phyloP scores from a whole-genome alignment of 1,140 invertebrate genomes.

The Drosophila equinoxialis region DNA sequence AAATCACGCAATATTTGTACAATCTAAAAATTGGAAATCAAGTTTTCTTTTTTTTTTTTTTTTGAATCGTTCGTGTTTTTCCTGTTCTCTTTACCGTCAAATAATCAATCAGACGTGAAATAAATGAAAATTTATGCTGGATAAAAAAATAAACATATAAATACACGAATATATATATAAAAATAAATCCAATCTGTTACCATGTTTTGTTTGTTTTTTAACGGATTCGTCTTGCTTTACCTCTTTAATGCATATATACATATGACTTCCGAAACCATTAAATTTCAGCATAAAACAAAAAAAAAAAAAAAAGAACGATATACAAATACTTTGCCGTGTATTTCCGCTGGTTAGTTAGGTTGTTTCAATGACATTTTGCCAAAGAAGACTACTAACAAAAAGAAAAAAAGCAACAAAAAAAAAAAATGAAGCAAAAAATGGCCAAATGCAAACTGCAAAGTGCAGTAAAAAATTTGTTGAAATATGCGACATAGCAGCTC shows the following conservation, averaged over 20 bases:
- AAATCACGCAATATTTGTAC: slow-evolving; percentile 68
- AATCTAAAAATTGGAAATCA: slow-evolving; percentile 32
- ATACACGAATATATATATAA: neutral
- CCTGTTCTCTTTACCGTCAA: slow-evolving; percentile 19
- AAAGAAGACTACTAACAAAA: slow-evolving; percentile 36
- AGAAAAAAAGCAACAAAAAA: neutral
- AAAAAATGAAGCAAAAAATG: slow-evolving; percentile 17
- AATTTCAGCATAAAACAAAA: slow-evolving; percentile 78
- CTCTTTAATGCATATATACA: slow-evolving; percentile 54
- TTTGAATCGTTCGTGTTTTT: neutral
- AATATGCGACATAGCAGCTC: slow-evolving; percentile 53
- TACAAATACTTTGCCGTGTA: slow-evolving; percentile 65
- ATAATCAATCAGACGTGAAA: slow-evolving; percentile 79
- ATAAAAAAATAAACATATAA: slow-evolving; percentile 48
- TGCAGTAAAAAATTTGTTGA: slow-evolving; percentile 74
- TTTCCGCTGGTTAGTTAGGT: slow-evolving; percentile 65
- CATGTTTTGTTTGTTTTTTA: slow-evolving; percentile 23
- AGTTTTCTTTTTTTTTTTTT: slow-evolving; percentile 1
- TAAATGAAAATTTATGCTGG: slow-evolving; percentile 64
- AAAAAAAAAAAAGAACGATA: slow-evolving; percentile 70
- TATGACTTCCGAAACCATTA: slow-evolving; percentile 74
- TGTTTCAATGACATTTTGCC: slow-evolving; percentile 72
- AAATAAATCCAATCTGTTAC: neutral
- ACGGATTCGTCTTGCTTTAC: slow-evolving; percentile 33
- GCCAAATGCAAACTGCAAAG: slow-evolving; percentile 51